A percentile compares a stretch with the other conserved stretches of the same genome.
Conservation (phyloP, 2,888 invertebrate genomes). For the Dryadula phaetusa region DNA sequence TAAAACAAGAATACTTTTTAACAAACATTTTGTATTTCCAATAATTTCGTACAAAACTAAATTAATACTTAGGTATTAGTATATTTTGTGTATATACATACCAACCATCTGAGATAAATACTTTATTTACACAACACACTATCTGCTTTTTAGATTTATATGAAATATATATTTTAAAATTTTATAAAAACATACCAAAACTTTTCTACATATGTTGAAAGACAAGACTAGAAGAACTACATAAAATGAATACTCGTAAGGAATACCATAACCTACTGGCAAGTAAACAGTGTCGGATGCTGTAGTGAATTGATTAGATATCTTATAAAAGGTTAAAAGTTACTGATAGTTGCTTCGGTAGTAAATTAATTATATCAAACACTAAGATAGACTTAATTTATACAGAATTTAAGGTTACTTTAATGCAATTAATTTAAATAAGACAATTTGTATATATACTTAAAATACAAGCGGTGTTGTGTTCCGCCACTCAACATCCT, state of each 20-base stretch:
- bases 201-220: no score
- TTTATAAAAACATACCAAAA: not conserved
- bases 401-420: not conserved
- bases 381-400: not conserved
- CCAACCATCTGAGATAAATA: no score
- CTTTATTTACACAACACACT: not conserved
- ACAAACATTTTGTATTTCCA: no score
- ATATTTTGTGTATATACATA: no score
- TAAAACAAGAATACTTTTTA: no score
- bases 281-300: constrained; percentile 6
- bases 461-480: no score
- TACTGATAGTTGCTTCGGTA: not conserved
- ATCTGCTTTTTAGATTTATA: not conserved
- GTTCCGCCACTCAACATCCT: no score
- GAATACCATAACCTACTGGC: not conserved
- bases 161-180: not conserved
- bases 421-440: not conserved
- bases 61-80: no score
- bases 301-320: constrained; percentile 8
- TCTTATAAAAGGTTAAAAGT: constrained; percentile 13
- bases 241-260: not conserved
- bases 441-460: not conserved
- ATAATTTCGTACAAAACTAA: no score
- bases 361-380: not conserved
- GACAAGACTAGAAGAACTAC: no score